A percentile compares a stretch with the other conserved stretches of the same genome.
Conservation (phyloP, 35 echinoderm and acorn worm species). For the Patiria miniata region DNA sequence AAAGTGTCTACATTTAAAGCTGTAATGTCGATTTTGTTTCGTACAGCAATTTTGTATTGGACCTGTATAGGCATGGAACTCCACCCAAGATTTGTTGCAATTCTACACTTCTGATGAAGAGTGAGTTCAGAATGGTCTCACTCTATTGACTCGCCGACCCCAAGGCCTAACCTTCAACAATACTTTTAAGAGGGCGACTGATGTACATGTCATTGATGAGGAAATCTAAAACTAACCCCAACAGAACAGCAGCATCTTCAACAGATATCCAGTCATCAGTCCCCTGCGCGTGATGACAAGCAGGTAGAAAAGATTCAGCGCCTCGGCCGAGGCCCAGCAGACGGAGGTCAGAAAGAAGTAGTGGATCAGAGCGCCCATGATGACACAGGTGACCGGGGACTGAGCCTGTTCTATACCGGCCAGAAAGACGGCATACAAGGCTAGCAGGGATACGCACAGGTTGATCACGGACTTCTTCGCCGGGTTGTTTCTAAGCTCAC, state of each 20-base stretch:
- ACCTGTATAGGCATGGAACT: no score
- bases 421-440: conserved; percentile 6
- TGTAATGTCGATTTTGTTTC: no score
- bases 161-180: no score
- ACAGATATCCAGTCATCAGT: background rate
- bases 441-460: background rate
- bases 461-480: background rate
- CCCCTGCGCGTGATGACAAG: background rate
- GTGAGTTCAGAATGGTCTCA: no score
- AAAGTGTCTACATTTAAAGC: no score
- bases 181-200: no score
- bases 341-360: conserved; percentile 28
- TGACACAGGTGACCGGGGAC: background rate
- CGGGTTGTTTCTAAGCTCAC: no score
- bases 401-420: conserved; percentile 21
- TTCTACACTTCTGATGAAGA: no score
- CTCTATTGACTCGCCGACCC: no score
- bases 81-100: no score
- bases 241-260: background rate
- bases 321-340: conserved; percentile 11
- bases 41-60: no score
- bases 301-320: background rate
- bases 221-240: conserved; percentile 20
- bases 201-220: no score
- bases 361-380: conserved; percentile 24